phyloP scores from a whole-genome alignment of 2,888 invertebrate genomes.

The Glyphotaelius pellucidus region DNA sequence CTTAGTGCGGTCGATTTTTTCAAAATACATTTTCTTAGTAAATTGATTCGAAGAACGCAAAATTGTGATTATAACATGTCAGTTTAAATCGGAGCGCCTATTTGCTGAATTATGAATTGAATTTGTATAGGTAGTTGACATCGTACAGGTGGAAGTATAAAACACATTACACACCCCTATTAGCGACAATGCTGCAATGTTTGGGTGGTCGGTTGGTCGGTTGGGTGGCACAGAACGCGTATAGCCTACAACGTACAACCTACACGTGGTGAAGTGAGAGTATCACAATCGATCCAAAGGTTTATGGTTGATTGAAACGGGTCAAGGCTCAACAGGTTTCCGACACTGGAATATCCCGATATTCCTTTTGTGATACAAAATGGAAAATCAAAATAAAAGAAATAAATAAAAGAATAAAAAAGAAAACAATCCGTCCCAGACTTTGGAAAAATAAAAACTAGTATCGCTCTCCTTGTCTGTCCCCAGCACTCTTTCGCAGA shows the following conservation, averaged over 20 bases:
- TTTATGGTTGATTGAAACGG: slow-evolving; percentile 65
- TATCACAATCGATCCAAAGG: slow-evolving; percentile 54
- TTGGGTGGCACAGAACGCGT: background rate
- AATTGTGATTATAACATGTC: background rate
- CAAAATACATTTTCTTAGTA: background rate
- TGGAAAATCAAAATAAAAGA: slow-evolving; percentile 54
- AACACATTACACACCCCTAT: background rate
- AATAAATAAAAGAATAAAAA: slow-evolving; percentile 57
- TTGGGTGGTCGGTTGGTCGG: background rate
- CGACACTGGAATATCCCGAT: slow-evolving; percentile 52
- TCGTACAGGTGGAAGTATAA: background rate
- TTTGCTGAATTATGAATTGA: background rate
- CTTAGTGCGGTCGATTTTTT: background rate
- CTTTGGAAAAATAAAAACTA: slow-evolving; percentile 64
- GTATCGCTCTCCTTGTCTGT: slow-evolving; percentile 58
- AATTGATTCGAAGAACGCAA: background rate
- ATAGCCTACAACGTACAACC: slow-evolving; percentile 5
- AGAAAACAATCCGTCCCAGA: slow-evolving; percentile 65
- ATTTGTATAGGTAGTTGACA: background rate
- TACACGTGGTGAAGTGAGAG: slow-evolving; percentile 55
- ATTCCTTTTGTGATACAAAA: slow-evolving; percentile 63
- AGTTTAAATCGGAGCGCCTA: background rate
- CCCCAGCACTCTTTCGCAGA: slow-evolving; percentile 54
- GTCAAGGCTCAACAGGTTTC: slow-evolving; percentile 66
- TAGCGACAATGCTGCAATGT: slow-evolving; percentile 10